Evolutionary conservation across 2,888 invertebrate species (phyloP).

Genomic region (Campaea margaritaria): DNA sequence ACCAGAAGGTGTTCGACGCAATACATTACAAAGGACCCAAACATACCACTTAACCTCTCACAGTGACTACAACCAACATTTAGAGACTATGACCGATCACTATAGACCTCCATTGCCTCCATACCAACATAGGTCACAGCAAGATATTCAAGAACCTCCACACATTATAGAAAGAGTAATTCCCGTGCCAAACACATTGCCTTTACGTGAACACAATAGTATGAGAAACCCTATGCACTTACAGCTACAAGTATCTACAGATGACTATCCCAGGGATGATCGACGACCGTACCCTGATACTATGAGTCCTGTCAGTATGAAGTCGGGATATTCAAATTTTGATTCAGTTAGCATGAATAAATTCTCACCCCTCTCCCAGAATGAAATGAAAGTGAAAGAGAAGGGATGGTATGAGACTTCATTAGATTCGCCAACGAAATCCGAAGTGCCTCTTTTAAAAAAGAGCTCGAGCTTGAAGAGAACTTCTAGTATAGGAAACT

Average conservation of each 20-base stretch:
- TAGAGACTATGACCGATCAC: conserved; percentile 71
- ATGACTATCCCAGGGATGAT: conserved; percentile 70
- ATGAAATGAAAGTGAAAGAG: conserved; percentile 79
- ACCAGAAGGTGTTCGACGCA: conserved; percentile 69
- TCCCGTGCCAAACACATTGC: conserved; percentile 73
- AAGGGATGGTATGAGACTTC: conserved; percentile 90
- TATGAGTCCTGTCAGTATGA: conserved; percentile 75
- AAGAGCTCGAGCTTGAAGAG: conserved; percentile 80
- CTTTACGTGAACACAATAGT: conserved; percentile 71
- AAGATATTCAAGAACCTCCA: conserved; percentile 73
- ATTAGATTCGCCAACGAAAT: conserved; percentile 84
- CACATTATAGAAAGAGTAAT: conserved; percentile 66
- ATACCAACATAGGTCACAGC: conserved; percentile 76
- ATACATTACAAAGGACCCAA: conserved; percentile 79
- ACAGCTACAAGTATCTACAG: conserved; percentile 77
- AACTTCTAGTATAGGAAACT: conserved; percentile 83
- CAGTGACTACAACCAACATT: conserved; percentile 80
- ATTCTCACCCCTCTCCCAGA: conserved; percentile 74
- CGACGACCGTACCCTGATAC: conserved; percentile 67
- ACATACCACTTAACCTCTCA: conserved; percentile 82
- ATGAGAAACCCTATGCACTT: conserved; percentile 72
- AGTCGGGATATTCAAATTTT: conserved; percentile 75
- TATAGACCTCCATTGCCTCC: conserved; percentile 64
- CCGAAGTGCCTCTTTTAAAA: conserved; percentile 65
- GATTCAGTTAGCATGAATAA: conserved; percentile 76